Evolutionary conservation across 2,113 vertebrate genomes (phyloP).

Genomic region (Myrmecophaga tridactyla): DNA sequence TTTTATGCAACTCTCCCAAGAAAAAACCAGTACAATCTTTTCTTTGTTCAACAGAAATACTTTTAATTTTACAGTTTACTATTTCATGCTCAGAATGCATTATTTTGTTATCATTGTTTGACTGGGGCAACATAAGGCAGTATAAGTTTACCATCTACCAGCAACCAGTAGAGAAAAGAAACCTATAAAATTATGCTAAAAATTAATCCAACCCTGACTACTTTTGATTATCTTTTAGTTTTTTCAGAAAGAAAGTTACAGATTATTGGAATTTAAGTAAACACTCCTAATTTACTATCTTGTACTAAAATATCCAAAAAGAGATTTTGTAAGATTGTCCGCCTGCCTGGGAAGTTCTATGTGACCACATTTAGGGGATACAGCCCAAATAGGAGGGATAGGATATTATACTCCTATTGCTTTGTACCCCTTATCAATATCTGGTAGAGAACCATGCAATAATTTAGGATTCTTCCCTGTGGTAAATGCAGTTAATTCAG

Average conservation of each 20-base stretch:
- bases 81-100: neutral
- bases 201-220: neutral
- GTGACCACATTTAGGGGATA: neutral
- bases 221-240: neutral
- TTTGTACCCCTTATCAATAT: neutral
- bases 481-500: neutral
- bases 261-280: neutral
- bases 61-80: neutral
- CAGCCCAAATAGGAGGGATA: neutral
- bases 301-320: neutral
- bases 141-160: neutral
- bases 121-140: neutral
- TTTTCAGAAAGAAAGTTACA: neutral
- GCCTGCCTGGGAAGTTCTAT: neutral
- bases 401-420: neutral
- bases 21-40: constrained; percentile 2
- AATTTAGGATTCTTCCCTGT: neutral
- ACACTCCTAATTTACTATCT: neutral
- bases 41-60: neutral
- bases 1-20: constrained; percentile 26
- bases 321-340: neutral
- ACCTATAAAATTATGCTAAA: neutral
- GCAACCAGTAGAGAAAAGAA: neutral
- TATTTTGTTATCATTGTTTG: neutral
- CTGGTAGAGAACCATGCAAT: neutral